Base-by-base conservation (phyloP, 1,140 invertebrate species). In the Plectrocnemia conspersa region DNA sequence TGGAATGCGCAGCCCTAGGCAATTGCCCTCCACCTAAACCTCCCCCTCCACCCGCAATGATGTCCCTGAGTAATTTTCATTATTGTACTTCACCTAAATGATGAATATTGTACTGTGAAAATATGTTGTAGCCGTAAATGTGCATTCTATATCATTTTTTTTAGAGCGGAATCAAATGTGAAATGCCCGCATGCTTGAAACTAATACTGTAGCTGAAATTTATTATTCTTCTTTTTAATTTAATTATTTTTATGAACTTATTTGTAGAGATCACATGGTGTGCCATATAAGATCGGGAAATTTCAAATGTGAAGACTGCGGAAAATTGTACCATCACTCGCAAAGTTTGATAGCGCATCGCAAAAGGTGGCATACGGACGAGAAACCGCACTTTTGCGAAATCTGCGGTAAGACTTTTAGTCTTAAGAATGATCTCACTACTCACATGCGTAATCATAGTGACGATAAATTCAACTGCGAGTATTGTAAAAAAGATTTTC, bases 331-430 rank as follows among this genome's bases (percentile, higher is more conserved):
- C 38, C 59, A 61, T 41, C 59, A 61, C 24, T 47, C 44, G n/a
- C 59, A 61, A 47, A 54, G 50, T 33, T 40, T 61, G 38, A 47
- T 50, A 33, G 35, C 59, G 19, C 59, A 61, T 38, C 54, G 59
- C 11, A 49, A 50, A 35, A 23, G 59, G 23, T 61, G 59, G 38
- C 73, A 75, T 52, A 65, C 68, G 0, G 64, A 68, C 7, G 64
- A 74, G 23, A 70, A 72, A 56, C 74, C 77, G 0, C 74, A 71
- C 52, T 61, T 64, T 4, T 79, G 78, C 45, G 65, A 70, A 22
- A 40, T 71, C 6, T 77, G 74, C 42, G 68, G 67, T 9, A 63
- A 65, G 27, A 59, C 53, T 3, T 76, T 71, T 52, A 69, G 68
- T 23, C 66, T 61, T 5, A 48, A 50, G 35, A 54, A 54, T 46